Conservation (phyloP, 2,888 invertebrate species). For the Criorhina ranunculi region DNA sequence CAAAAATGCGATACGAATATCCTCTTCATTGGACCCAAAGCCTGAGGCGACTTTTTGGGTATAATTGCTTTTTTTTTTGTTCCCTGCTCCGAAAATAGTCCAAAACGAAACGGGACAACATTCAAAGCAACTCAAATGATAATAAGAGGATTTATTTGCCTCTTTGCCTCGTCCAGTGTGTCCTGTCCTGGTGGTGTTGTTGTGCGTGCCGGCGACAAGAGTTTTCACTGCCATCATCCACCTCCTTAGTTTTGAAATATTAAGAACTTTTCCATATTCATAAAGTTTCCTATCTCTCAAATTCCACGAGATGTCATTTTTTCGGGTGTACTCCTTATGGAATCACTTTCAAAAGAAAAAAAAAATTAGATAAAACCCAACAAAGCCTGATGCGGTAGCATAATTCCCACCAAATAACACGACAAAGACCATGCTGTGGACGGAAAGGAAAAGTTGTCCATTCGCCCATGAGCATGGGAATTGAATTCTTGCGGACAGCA, state of each 20-base stretch:
- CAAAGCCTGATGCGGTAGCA: slow-evolving; percentile 54
- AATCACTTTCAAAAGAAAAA: slow-evolving; percentile 37
- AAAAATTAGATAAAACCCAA: slow-evolving; percentile 22
- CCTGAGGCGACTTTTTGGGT: slow-evolving; percentile 30
- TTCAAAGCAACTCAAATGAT: slow-evolving; percentile 51
- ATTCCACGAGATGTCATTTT: slow-evolving; percentile 53
- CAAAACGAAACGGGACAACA: slow-evolving; percentile 21
- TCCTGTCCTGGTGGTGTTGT: slow-evolving; percentile 7
- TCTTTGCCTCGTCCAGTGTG: slow-evolving; percentile 20
- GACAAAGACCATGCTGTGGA: slow-evolving; percentile 37
- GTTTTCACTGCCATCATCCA: not conserved
- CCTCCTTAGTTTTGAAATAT: slow-evolving; percentile 32
- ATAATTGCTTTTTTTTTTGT: slow-evolving; percentile 54
- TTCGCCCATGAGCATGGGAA: slow-evolving; percentile 18
- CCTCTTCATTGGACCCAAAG: slow-evolving; percentile 9
- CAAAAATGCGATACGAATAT: slow-evolving; percentile 15
- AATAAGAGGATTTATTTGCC: slow-evolving; percentile 63
- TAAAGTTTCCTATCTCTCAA: slow-evolving; percentile 58
- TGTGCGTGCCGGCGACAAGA: slow-evolving; percentile 42
- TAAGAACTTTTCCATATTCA: slow-evolving; percentile 61
- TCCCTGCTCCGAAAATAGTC: not conserved
- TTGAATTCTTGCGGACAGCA: slow-evolving; percentile 47
- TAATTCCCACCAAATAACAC: slow-evolving; percentile 42
- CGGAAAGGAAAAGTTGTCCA: slow-evolving; percentile 23
- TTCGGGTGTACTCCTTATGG: slow-evolving; percentile 33